phyloP scores from a whole-genome alignment of 2,888 invertebrate species.

The Ypsolopha scabrella region DNA sequence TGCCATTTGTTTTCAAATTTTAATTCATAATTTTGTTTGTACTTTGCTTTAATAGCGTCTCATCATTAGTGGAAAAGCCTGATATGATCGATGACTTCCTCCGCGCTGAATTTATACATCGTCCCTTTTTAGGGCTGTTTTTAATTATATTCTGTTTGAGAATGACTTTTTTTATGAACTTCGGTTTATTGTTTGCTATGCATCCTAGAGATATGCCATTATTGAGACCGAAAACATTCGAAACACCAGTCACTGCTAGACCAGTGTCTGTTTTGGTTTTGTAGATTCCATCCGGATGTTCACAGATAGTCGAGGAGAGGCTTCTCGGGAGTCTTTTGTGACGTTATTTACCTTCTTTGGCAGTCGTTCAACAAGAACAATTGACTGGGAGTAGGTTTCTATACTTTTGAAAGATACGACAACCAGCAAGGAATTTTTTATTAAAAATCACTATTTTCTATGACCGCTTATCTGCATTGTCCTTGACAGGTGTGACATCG shows the following conservation, averaged over 20 bases:
- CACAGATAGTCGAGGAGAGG: too few species aligned
- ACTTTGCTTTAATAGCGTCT: slow-evolving; percentile 2
- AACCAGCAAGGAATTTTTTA: slow-evolving; percentile 19
- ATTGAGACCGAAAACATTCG: not conserved
- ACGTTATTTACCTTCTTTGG: not conserved
- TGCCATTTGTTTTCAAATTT: not conserved
- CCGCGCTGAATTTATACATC: not conserved
- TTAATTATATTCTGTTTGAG: not conserved
- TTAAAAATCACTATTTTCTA: slow-evolving; percentile 2
- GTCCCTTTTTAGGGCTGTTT: not conserved
- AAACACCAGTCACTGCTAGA: too few species aligned
- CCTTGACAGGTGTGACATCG: not conserved
- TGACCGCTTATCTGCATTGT: not conserved
- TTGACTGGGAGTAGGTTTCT: not conserved
- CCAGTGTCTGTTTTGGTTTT: not conserved
- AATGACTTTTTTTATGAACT: not conserved
- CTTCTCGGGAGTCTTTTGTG: too few species aligned
- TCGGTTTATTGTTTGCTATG: not conserved
- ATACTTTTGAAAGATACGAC: slow-evolving; percentile 20
- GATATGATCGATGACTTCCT: not conserved
- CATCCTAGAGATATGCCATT: not conserved
- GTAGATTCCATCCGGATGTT: not conserved
- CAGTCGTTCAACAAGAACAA: slow-evolving; percentile 1
- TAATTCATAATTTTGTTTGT: not conserved
- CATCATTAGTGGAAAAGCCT: slow-evolving; percentile 6